Percentiles rank a stretch among this genome's conserved stretches.
phyloP scores from a whole-genome alignment of 2,797 vertebrate species.

The Trachurus trachurus region DNA sequence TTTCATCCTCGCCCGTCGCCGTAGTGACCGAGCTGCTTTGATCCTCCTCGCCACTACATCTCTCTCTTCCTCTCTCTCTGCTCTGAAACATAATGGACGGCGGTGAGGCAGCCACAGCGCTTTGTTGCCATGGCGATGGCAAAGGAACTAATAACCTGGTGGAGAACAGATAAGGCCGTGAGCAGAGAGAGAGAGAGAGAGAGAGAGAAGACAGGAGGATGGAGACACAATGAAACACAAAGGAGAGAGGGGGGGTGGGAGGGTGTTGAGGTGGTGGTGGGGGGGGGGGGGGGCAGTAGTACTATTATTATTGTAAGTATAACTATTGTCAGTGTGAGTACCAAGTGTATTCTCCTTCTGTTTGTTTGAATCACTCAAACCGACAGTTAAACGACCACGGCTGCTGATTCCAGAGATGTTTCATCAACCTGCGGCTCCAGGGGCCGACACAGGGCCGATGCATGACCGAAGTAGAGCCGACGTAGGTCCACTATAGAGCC shows the following conservation, averaged over 20 bases:
- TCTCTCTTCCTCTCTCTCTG: conserved; percentile 29
- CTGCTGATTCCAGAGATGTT: conserved; percentile 14
- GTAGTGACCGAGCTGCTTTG: conserved; percentile 65
- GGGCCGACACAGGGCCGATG: too few species aligned
- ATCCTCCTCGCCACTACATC: conserved; percentile 50
- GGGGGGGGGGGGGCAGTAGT: not conserved
- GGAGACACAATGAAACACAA: conserved; percentile 71
- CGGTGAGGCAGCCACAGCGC: conserved; percentile 66
- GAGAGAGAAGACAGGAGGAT: conserved; percentile 42
- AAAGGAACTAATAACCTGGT: conserved; percentile 86
- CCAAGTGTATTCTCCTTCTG: conserved; percentile 10
- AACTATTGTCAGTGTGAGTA: conserved; percentile 31
- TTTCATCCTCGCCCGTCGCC: conserved; percentile 58
- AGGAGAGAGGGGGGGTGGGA: not conserved
- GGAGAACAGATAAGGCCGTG: conserved; percentile 76
- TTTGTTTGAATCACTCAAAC: not conserved
- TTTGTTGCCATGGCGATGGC: conserved; percentile 86
- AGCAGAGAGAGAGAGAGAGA: conserved; percentile 36
- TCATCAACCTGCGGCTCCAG: not conserved
- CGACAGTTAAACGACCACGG: not conserved
- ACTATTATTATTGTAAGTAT: conserved; percentile 9
- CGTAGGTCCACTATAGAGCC: too few species aligned
- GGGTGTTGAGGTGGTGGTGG: too few species aligned
- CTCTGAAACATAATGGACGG: conserved; percentile 80
- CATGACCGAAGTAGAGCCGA: too few species aligned